Evolutionary conservation across 2,888 invertebrate genomes (phyloP).

Genomic region (Caenorhabditis plicata): DNA sequence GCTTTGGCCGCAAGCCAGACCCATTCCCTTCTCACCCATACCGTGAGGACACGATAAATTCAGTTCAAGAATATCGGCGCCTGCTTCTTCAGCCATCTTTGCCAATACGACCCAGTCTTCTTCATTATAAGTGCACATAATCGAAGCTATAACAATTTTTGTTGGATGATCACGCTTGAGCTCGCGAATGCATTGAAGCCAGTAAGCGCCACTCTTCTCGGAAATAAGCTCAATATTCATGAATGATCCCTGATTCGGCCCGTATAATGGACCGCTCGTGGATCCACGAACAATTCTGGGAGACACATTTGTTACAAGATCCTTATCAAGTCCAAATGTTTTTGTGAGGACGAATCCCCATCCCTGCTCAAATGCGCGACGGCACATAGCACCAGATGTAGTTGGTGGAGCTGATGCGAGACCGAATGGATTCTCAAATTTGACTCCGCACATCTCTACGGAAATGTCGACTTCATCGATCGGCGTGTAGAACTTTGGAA

Average conservation of each 20-base stretch:
- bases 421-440: constrained; percentile 94
- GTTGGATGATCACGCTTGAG: constrained; percentile 80
- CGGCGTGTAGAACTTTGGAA: constrained; percentile 88
- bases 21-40: constrained; percentile 82
- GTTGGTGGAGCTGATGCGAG: constrained; percentile 95
- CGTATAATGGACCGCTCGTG: constrained; percentile 82
- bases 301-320: constrained; percentile 91
- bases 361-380: constrained; percentile 89
- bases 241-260: constrained; percentile 87
- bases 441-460: constrained; percentile 87
- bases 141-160: constrained; percentile 62
- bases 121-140: constrained; percentile 61
- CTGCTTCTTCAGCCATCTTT: constrained; percentile 75
- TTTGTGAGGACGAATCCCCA: constrained; percentile 98
- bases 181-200: constrained; percentile 85
- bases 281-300: constrained; percentile 92
- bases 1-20: constrained; percentile 93
- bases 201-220: constrained; percentile 90
- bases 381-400: constrained; percentile 82
- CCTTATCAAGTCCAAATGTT: constrained; percentile 91
- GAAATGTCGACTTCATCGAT: constrained; percentile 92
- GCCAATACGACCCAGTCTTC: constrained; percentile 86
- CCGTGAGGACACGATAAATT: constrained; percentile 98
- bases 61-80: constrained; percentile 90
- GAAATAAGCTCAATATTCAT: constrained; percentile 96